Evolutionary conservation across 2,113 vertebrate species (phyloP).

Genomic region (Morone saxatilis): DNA sequence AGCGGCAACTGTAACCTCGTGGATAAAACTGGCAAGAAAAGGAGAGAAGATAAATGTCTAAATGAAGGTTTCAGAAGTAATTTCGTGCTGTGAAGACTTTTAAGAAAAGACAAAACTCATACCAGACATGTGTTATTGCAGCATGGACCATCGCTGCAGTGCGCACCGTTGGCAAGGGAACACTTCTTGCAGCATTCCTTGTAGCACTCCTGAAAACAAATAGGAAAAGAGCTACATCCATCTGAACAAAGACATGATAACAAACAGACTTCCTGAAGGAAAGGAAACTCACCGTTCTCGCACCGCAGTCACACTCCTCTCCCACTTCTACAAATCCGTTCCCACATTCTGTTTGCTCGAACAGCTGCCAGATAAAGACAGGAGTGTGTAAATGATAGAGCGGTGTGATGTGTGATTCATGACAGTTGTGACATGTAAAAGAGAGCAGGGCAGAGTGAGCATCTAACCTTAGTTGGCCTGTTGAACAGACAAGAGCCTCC

Average conservation of each 20-base stretch:
- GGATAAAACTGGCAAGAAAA: slow-evolving; percentile 90
- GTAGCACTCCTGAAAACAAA: slow-evolving; percentile 90
- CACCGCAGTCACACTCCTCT: slow-evolving; percentile 97
- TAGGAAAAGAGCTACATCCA: slow-evolving; percentile 2
- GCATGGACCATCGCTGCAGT: slow-evolving; percentile 97
- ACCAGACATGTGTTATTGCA: slow-evolving; percentile 96
- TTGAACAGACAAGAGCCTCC: slow-evolving; percentile 98
- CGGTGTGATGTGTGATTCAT: not conserved
- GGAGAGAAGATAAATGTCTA: not conserved
- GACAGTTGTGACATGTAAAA: not conserved
- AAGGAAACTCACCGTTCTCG: slow-evolving; percentile 87
- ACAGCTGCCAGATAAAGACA: slow-evolving; percentile 86
- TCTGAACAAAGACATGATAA: slow-evolving; percentile 1
- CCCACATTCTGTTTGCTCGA: slow-evolving; percentile 93
- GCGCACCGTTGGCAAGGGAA: slow-evolving; percentile 95
- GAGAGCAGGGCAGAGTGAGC: not conserved
- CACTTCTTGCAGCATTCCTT: slow-evolving; percentile 98
- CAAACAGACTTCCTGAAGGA: slow-evolving; percentile 18
- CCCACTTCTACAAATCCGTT: slow-evolving; percentile 97
- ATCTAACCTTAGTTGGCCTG: slow-evolving; percentile 92
- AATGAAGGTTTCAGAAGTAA: not conserved
- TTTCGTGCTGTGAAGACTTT: not conserved
- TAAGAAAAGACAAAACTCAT: slow-evolving; percentile 57
- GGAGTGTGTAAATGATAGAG: not conserved
- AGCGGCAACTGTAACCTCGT: slow-evolving; percentile 93